Evolutionary conservation across 2,888 invertebrate species (phyloP).

Genomic region (Thereva unica): DNA sequence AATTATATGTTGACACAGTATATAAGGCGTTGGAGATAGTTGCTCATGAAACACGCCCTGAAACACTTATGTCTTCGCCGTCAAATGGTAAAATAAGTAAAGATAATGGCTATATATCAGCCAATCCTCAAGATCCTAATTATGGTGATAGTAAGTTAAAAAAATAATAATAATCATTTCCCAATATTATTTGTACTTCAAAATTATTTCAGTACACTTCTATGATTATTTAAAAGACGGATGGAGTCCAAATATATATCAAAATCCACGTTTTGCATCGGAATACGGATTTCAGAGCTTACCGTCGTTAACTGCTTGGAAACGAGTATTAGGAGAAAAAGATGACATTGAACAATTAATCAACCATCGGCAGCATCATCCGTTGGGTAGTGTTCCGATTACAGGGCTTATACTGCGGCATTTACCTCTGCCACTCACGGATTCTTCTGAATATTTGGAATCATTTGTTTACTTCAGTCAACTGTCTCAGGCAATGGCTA

Average conservation of each 20-base stretch:
- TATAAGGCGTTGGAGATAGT: conserved; percentile 63
- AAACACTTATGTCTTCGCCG: conserved; percentile 82
- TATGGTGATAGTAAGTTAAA: conserved; percentile 78
- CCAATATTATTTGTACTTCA: neutral
- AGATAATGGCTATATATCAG: conserved; percentile 75
- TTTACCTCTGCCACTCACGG: conserved; percentile 64
- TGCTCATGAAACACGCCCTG: conserved; percentile 50
- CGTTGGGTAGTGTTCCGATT: conserved; percentile 70
- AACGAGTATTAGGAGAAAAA: conserved; percentile 61
- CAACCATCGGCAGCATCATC: conserved; percentile 85
- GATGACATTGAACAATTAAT: conserved; percentile 69
- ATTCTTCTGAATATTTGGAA: conserved; percentile 63
- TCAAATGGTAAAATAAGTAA: conserved; percentile 79
- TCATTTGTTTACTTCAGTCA: conserved; percentile 84
- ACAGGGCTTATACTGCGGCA: conserved; percentile 65
- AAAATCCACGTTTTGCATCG: conserved; percentile 84
- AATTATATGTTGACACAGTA: conserved; percentile 80
- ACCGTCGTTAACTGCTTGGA: conserved; percentile 73
- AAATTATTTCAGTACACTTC: conserved; percentile 71
- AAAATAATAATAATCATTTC: no score
- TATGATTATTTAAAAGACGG: conserved; percentile 83
- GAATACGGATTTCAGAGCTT: conserved; percentile 96
- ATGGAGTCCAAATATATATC: conserved; percentile 79
- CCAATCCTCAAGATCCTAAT: conserved; percentile 73
- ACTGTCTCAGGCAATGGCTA: conserved; percentile 86